Evolutionary conservation across 2,113 vertebrate species (phyloP), one percentile per base, ranked within the genome.

Genomic region (Pterocles orientalis): DNA sequence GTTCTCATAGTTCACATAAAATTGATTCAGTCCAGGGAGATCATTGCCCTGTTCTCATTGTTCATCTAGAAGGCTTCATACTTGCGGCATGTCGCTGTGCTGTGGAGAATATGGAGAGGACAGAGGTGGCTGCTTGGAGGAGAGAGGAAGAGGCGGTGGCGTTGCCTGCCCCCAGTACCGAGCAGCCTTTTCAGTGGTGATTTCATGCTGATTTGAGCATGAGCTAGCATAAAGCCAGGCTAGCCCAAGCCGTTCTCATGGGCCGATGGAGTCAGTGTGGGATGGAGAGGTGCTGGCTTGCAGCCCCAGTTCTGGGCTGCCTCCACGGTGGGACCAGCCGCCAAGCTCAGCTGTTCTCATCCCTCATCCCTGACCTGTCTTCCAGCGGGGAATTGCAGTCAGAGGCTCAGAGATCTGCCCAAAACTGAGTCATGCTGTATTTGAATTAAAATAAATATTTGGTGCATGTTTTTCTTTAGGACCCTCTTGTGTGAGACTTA

Each of bases 1-100:
- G 86, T 97, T 96, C 96, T 97, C 96, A 94, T 53, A 86, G 95
- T 68, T 97, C 95, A 82, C 95, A 92, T 96, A 78, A 96, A 95
- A 95, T 96, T 97, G 96, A 95, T 81, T 48, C 39, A 39, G 88
- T 95, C 96, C 96, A 96, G 95, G 77, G 91, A 94, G 91, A 94
- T 91, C 58, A 6, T 41, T 51, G 93, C 81, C 19, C 62, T 84
- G 82, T 86, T 93, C 87, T 88, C 90, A 78, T 96, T 91, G 72
- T 77, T 96, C 81, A 87, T 96, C 88, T 57, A 33, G 77, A 50
- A 86, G 75, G 60, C 93, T 92, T 94, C 92, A 73, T 47, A n/a
- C 79, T 97, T 90, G 93, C 41, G 25, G 84, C 56, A 6, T 56
- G 77, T 39, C 7, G 2, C 61, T 69, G 81, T 21, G 86, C 51